Conservation (phyloP, 2,888 invertebrate species). For the Hyposoter dolosus region DNA sequence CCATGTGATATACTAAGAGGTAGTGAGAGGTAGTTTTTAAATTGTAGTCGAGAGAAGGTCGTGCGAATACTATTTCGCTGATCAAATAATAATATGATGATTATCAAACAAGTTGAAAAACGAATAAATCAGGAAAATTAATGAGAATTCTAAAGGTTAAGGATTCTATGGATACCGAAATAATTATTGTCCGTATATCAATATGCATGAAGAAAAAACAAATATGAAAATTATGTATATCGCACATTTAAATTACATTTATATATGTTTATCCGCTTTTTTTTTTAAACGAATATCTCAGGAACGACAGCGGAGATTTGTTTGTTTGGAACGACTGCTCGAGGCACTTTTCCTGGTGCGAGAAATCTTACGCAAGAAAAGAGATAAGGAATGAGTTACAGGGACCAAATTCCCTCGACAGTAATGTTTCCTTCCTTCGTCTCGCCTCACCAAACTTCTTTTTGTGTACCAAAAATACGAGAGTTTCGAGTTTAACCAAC, state of each 20-base stretch:
- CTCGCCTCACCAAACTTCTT: neutral
- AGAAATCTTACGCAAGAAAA: conserved; percentile 68
- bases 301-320: neutral
- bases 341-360: conserved; percentile 14
- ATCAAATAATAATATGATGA: neutral
- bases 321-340: conserved; percentile 11
- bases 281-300: neutral
- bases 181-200: neutral
- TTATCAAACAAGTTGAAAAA: neutral
- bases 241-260: neutral
- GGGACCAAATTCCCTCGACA: conserved; percentile 54
- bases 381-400: conserved; percentile 57
- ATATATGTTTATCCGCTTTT: conserved; percentile 58
- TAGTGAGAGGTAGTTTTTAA: conserved; percentile 49
- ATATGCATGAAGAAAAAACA: neutral
- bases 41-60: conserved; percentile 21
- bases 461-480: neutral
- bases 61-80: neutral
- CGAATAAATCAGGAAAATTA: conserved; percentile 16
- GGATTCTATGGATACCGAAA: neutral
- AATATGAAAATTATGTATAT: neutral
- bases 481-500: neutral
- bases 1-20: neutral
- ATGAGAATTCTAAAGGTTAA: neutral
- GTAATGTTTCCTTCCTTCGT: neutral